phyloP scores from a whole-genome alignment of 2,113 vertebrate species.

The Semnornis frantzii region DNA sequence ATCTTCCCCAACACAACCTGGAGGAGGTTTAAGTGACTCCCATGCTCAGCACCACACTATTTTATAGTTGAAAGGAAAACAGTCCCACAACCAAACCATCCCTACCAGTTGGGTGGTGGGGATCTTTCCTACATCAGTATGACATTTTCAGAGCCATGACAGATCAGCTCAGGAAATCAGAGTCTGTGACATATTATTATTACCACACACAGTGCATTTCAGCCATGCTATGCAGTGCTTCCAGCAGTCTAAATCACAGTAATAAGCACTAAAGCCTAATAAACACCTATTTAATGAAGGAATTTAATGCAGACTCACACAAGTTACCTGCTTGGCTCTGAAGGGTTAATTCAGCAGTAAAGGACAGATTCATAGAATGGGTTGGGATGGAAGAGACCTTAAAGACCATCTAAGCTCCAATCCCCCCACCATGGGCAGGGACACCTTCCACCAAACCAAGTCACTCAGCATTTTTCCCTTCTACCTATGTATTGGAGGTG shows the following conservation, averaged over 20 bases:
- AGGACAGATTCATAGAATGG: not conserved
- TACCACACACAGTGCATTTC: not conserved
- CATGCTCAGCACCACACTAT: not conserved
- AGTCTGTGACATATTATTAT: not conserved
- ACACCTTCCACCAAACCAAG: too few species aligned
- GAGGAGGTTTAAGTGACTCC: not conserved
- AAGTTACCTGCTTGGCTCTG: not conserved
- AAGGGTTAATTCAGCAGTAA: not conserved
- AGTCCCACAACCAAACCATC: not conserved
- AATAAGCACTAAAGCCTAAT: not conserved
- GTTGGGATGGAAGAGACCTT: too few species aligned
- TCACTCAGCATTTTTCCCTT: not conserved
- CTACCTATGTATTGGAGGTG: not conserved
- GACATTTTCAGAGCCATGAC: not conserved
- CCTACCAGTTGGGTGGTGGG: not conserved
- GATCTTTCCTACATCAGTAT: not conserved
- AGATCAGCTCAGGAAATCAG: not conserved
- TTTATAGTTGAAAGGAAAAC: not conserved
- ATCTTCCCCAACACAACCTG: not conserved
- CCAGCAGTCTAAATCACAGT: not conserved
- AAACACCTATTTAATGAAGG: not conserved
- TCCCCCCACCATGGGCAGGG: too few species aligned
- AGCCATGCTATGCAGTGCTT: not conserved
- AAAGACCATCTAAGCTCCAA: too few species aligned
- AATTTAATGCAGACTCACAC: not conserved